Evolutionary conservation across 2,113 vertebrate genomes (phyloP).

Genomic region (Trogon melanurus): DNA sequence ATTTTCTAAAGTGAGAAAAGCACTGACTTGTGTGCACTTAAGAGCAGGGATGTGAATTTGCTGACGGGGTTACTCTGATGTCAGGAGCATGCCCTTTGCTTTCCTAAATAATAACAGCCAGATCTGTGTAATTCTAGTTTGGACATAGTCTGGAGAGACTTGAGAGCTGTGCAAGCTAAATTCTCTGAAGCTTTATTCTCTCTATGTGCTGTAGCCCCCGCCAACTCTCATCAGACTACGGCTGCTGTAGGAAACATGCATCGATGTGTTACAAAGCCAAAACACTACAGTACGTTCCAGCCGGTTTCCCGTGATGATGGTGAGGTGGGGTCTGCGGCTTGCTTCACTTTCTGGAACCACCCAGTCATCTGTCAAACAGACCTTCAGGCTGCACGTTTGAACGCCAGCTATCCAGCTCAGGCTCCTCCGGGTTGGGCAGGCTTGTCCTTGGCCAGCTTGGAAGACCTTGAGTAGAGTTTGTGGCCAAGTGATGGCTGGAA

Average conservation of each 20-base stretch:
- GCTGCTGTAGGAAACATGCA: background rate
- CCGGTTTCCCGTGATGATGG: background rate
- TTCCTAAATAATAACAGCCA: background rate
- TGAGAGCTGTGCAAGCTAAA: background rate
- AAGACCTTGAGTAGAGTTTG: background rate
- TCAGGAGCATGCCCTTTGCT: background rate
- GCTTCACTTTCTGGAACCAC: constrained; percentile 6
- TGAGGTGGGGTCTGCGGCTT: background rate
- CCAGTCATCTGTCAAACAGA: constrained; percentile 20
- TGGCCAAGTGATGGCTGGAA: background rate
- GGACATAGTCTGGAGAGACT: background rate
- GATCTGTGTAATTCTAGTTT: constrained; percentile 5
- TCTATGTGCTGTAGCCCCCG: fast-evolving
- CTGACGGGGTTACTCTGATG: background rate
- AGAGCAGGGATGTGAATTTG: background rate
- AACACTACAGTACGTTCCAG: background rate
- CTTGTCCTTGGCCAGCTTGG: background rate
- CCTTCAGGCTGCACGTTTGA: background rate
- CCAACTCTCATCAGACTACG: background rate
- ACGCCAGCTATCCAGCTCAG: background rate
- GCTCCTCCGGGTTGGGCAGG: background rate
- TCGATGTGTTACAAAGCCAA: background rate
- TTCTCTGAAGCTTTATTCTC: background rate
- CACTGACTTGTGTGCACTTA: background rate
- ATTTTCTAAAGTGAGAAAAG: constrained; percentile 8